These are phyloP conservation scores for Cephus runcator DNA, from an alignment of 2,888 invertebrate species.

Conservation along the genomic window DNA sequence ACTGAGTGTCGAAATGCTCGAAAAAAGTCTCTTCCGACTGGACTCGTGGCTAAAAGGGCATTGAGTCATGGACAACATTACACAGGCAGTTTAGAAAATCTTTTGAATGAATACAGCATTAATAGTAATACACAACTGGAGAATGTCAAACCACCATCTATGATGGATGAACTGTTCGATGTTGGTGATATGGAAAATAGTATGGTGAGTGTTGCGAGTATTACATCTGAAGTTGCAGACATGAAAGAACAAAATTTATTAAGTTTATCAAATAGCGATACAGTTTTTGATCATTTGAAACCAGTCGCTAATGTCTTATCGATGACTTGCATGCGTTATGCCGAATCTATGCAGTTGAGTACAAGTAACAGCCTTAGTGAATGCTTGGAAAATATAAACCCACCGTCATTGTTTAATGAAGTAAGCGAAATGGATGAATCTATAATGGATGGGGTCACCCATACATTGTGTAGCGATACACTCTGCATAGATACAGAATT, in stretches of 20 bases:
- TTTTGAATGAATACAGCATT: slow-evolving; percentile 69
- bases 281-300: slow-evolving; percentile 71
- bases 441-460: slow-evolving; percentile 58
- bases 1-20: slow-evolving; percentile 49
- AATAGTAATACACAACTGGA: slow-evolving; percentile 77
- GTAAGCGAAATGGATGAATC: slow-evolving; percentile 72
- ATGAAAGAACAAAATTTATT: slow-evolving; percentile 64
- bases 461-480: slow-evolving; percentile 67
- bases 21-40: slow-evolving; percentile 78
- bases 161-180: slow-evolving; percentile 74
- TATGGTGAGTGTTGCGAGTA: slow-evolving; percentile 86
- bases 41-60: slow-evolving; percentile 78
- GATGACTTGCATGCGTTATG: slow-evolving; percentile 59
- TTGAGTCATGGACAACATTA: slow-evolving; percentile 69
- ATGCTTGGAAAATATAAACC: slow-evolving; percentile 75
- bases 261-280: slow-evolving; percentile 58
- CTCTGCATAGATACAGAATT: slow-evolving; percentile 69
- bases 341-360: slow-evolving; percentile 58
- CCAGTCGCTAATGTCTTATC: slow-evolving; percentile 69
- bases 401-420: slow-evolving; percentile 79
- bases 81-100: slow-evolving; percentile 73
- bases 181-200: slow-evolving; percentile 80
- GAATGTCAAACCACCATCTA: slow-evolving; percentile 84
- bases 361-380: slow-evolving; percentile 69
- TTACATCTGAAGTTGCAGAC: slow-evolving; percentile 82